Evolutionary conservation across 2,797 vertebrate genomes (phyloP), one percentile per base, ranked within the genome.

Genomic region (Rhynchotus rufescens): DNA sequence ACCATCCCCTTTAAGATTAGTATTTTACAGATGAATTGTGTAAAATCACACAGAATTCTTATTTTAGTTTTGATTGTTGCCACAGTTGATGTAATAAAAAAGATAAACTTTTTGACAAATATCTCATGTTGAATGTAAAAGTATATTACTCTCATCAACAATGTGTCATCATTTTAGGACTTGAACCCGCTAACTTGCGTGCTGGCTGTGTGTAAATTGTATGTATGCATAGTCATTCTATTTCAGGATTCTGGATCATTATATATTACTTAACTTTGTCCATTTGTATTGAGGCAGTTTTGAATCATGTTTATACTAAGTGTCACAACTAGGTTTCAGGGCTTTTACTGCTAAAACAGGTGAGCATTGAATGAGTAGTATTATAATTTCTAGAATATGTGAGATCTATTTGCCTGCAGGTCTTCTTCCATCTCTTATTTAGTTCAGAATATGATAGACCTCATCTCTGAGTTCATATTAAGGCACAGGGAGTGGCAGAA

Each of bases 31-130:
- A 15, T 66, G 2, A 61, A 61, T 23, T 44, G 4, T 36, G 12
- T 72, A 36, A 84, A 87, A 38, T 20, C 0, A 20, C 47, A 61
- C 42, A 4, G 40, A 57, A 38, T 71, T 72, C 1, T 5, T 57
- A 71, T 36, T 17, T 57, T 57, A 71, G 40, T n/a, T 8, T 28
- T 60, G 25, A 65, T 61, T 61, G 4, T 66, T 86, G 56, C 17
- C 11, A 52, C 25, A 59, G 15, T 47, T 6, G 45, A 54, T 56
- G 16, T 12, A 88, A 47, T 56, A 44, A 61, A 67, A 30, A 45
- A 42, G 3, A 47, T 32, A 67, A 6, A 71, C 2, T 0, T 0
- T 45, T 28, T 77, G 26, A 42, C 5, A 84, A 67, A 32, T 47
- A 16, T 10, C 16, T 57, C 9, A 20, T 34, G 6, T 38, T 65